Percentiles rank a stretch among this genome's conserved stretches.
These are phyloP conservation scores for Urocynchramus pylzowi DNA, from an alignment of 2,113 vertebrate genomes.

Conservation along the genomic window DNA sequence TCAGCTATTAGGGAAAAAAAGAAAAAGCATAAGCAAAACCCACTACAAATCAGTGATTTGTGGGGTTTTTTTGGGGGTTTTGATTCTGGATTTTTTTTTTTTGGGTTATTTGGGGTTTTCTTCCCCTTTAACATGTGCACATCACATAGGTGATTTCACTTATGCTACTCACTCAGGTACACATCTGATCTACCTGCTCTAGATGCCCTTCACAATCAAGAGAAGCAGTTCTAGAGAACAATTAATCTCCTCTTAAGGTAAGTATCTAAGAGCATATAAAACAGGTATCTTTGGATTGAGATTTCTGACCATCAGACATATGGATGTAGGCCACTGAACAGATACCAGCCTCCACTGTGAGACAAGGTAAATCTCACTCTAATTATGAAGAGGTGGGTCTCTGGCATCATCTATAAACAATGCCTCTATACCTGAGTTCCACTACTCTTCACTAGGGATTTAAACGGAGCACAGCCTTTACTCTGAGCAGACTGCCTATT, in stretches of 20 bases:
- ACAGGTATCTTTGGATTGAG: background rate
- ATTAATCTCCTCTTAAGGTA: background rate
- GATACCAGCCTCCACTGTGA: background rate
- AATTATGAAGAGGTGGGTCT: background rate
- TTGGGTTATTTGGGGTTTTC: background rate
- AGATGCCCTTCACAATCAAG: background rate
- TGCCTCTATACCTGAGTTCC: background rate
- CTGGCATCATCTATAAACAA: background rate
- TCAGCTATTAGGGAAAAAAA: background rate
- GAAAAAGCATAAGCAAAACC: background rate
- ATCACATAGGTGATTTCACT: background rate
- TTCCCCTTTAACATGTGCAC: background rate
- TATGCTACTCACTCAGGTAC: background rate
- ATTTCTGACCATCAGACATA: background rate
- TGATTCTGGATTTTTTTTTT: background rate
- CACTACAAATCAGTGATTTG: background rate
- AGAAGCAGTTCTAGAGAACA: background rate
- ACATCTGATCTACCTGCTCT: background rate
- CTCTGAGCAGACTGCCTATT: background rate
- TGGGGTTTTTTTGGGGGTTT: fast-evolving
- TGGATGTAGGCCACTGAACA: background rate
- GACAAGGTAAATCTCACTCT: background rate
- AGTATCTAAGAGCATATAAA: background rate
- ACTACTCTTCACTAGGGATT: background rate
- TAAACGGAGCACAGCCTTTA: background rate